phyloP scores from a whole-genome alignment of 2,113 vertebrate species.

The Alouatta palliata region DNA sequence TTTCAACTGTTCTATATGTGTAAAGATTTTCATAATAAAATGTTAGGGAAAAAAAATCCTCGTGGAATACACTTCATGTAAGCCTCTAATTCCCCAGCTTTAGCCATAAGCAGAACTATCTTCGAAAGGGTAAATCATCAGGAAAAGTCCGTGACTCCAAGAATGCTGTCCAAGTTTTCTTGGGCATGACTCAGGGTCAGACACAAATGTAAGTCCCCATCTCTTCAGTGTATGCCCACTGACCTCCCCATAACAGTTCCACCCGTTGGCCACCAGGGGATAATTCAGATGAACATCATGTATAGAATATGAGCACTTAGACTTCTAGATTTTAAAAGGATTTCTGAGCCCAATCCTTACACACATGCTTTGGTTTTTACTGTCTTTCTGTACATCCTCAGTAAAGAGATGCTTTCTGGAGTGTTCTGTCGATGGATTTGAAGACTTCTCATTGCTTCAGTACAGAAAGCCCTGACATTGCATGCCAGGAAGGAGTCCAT shows the following conservation, averaged over 20 bases:
- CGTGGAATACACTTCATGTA: not conserved
- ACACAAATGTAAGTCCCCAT: not conserved
- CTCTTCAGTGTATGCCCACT: not conserved
- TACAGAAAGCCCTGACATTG: not conserved
- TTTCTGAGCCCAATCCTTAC: not conserved
- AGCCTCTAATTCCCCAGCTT: slow-evolving; percentile 29
- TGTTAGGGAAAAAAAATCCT: not conserved
- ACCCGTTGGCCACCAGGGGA: not conserved
- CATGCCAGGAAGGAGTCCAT: not conserved
- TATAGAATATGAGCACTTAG: not conserved
- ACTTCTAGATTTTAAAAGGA: not conserved
- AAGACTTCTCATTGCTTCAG: not conserved
- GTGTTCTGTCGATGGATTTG: not conserved
- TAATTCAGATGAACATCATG: not conserved
- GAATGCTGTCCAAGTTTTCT: not conserved
- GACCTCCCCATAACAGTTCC: not conserved
- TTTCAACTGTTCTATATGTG: not conserved
- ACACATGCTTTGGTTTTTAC: not conserved
- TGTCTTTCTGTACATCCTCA: not conserved
- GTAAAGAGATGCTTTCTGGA: not conserved
- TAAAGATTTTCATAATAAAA: slow-evolving; percentile 16
- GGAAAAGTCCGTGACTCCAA: not conserved
- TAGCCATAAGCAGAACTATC: slow-evolving; percentile 17
- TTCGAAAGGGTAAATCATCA: slow-evolving; percentile 52
- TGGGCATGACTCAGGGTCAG: not conserved